Percentiles rank a stretch among this genome's conserved stretches.
Conservation (phyloP, 2,113 vertebrate species). For the Myrmecobius fasciatus region DNA sequence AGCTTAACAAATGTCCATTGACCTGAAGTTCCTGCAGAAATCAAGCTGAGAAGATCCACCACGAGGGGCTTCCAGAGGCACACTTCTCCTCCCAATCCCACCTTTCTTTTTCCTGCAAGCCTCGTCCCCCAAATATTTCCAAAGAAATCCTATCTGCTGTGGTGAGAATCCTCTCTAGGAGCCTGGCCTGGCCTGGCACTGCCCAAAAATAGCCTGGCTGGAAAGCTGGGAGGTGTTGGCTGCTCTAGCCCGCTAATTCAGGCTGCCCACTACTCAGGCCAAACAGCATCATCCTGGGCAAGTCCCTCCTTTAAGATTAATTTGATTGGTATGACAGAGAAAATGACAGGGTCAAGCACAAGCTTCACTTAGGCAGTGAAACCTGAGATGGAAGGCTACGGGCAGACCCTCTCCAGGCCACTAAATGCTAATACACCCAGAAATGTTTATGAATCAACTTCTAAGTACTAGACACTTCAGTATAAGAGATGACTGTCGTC, state of each 20-base stretch:
- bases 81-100: slow-evolving; percentile 82
- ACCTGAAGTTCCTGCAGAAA: slow-evolving; percentile 59
- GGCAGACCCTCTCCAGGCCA: background rate
- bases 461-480: background rate
- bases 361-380: slow-evolving; percentile 70
- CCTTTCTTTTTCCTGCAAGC: slow-evolving; percentile 78
- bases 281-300: slow-evolving; percentile 59
- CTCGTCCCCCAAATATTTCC: slow-evolving; percentile 65
- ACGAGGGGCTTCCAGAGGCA: slow-evolving; percentile 77
- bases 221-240: background rate
- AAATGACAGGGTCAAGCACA: slow-evolving; percentile 38
- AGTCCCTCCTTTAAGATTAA: background rate
- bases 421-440: no score
- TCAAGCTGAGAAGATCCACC: slow-evolving; percentile 66
- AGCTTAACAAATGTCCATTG: background rate
- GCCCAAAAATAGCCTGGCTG: background rate
- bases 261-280: background rate
- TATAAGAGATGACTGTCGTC: background rate
- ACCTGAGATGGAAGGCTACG: slow-evolving; percentile 65
- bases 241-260: background rate
- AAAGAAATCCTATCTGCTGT: slow-evolving; percentile 53
- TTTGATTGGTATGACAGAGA: slow-evolving; percentile 74
- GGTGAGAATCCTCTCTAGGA: slow-evolving; percentile 70
- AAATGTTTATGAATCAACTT: background rate
- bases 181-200: background rate